Evolutionary conservation across 2,888 invertebrate species (phyloP), one percentile per base, ranked within the genome.

Genomic region (Epinotia brunnichana): DNA sequence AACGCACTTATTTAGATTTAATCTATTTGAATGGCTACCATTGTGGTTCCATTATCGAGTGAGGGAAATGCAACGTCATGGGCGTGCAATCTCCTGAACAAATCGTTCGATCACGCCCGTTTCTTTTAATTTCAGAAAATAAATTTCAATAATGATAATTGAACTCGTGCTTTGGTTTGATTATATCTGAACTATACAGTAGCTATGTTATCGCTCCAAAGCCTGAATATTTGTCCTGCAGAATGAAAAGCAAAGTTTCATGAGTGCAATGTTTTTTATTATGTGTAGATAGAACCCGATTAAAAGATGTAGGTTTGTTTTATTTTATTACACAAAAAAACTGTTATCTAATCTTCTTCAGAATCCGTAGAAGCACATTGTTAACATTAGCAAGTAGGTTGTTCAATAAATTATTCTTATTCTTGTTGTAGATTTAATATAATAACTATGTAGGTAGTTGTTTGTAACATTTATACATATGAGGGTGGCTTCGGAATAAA

Each of bases 21-120:
- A 72, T 72, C 67, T 67, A 72, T 76, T 69, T 71, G 68, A 76
- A 64, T 74, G 67, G 71, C 69, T 76, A 71, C 57, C 57, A 59
- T 76, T 75, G 76, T 71, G 59, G 53, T 68, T 74, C 73, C 69
- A 72, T 74, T 74, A 75, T 68, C 54, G 62, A 69, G 62, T 70
- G 39, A 15, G 29, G 70, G 74, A 81, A 80, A 54, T 72, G 82
- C 82, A 57, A 17, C 68, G 78, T 85, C 84, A 84, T 77, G 70
- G 74, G 48, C 75, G 53, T 78, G 75, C 78, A 82, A 82, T 81
- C 78, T 77, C 74, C 76, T 74, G 75, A 77, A 77, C 78, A 82
- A 81, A 78, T 80, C 80, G 41, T 56, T 67, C 41, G 51, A 60
- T n/a, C 15, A 39, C 35, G 21, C 35, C 19, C 13, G 15, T 2